Percentiles rank a stretch among this genome's conserved stretches.
Conservation (phyloP, 2,888 invertebrate species). For the Baronia brevicornis region DNA sequence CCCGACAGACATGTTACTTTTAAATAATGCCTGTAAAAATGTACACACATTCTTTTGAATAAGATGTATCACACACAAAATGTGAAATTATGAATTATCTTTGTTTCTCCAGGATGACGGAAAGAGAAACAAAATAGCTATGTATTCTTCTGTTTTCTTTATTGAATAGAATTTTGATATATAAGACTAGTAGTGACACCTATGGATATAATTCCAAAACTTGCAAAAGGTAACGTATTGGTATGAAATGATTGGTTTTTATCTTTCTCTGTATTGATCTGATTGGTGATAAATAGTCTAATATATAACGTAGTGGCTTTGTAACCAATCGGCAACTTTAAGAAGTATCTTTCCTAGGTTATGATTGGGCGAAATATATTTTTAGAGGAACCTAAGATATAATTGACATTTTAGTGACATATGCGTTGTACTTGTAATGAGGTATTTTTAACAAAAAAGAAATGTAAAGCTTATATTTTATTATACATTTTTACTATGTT, state of each 20-base stretch:
- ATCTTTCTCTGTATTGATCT: background rate
- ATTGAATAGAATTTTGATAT: slow-evolving; percentile 55
- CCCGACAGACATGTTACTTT: slow-evolving; percentile 1
- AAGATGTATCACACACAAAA: slow-evolving; percentile 13
- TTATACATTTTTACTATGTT: background rate
- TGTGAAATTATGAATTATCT: slow-evolving; percentile 19
- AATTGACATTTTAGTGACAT: slow-evolving; percentile 30
- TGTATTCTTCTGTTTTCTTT: slow-evolving; percentile 24
- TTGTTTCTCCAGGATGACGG: slow-evolving; percentile 26
- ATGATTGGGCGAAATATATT: slow-evolving; percentile 19
- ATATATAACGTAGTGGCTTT: too few relatives aligned
- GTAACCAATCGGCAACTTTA: slow-evolving; percentile 14
- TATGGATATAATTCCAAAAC: slow-evolving; percentile 23
- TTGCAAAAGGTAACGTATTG: slow-evolving; percentile 12
- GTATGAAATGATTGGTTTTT: slow-evolving; percentile 10
- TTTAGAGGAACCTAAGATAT: slow-evolving; percentile 17
- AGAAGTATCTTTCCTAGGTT: background rate
- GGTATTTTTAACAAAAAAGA: slow-evolving; percentile 22
- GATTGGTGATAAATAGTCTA: too few relatives aligned
- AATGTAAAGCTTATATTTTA: background rate
- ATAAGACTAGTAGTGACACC: slow-evolving; percentile 47
- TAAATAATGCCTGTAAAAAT: background rate
- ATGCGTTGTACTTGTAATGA: slow-evolving; percentile 36
- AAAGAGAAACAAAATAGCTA: slow-evolving; percentile 40
- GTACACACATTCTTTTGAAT: background rate